A percentile compares a stretch with the other conserved stretches of the same genome.
Evolutionary conservation across 2,888 invertebrate species (phyloP).

Genomic region (Sinohyriopsis cumingii): DNA sequence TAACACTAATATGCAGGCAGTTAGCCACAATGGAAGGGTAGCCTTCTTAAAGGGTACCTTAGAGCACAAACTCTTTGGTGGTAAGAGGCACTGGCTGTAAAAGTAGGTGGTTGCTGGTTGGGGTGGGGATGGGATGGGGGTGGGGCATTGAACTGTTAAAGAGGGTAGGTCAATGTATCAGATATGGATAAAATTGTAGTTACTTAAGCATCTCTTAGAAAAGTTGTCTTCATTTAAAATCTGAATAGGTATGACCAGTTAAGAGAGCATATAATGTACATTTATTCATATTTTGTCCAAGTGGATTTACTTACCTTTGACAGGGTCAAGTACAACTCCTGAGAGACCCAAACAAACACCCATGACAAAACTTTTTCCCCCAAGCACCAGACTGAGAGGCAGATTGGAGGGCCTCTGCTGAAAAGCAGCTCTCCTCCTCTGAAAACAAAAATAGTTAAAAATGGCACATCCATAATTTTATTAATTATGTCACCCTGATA

Average conservation of each 20-base stretch:
- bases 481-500: not conserved
- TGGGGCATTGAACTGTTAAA: no score
- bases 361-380: slow-evolving; percentile 77
- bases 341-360: slow-evolving; percentile 80
- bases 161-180: no score
- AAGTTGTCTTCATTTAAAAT: no score
- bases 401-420: slow-evolving; percentile 70
- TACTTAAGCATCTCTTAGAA: no score
- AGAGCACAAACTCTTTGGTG: no score
- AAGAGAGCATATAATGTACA: not conserved
- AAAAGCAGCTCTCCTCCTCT: slow-evolving; percentile 72
- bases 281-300: not conserved
- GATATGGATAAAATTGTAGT: no score
- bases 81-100: no score
- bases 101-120: no score
- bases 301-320: slow-evolving; percentile 75
- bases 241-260: not conserved
- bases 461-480: not conserved
- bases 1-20: no score
- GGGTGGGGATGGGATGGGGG: no score
- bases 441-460: slow-evolving; percentile 1
- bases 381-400: slow-evolving; percentile 72
- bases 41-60: no score
- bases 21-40: no score
- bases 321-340: slow-evolving; percentile 80